phyloP scores from a whole-genome alignment of 1,140 invertebrate species.

The Andricus grossulariae region DNA sequence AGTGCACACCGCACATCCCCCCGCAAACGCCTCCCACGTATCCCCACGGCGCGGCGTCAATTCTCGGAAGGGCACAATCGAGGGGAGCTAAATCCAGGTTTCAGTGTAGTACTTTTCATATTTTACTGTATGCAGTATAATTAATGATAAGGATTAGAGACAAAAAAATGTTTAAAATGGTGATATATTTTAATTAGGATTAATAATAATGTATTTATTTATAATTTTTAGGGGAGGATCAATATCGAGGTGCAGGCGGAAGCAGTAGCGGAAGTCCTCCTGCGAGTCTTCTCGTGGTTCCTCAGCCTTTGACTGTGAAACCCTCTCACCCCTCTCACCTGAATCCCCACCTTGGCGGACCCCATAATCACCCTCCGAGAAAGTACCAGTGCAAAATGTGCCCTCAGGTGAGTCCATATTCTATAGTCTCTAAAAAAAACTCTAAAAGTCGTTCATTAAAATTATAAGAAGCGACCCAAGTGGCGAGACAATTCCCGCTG shows the following conservation, averaged over 20 bases:
- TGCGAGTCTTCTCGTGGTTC: conserved; percentile 87
- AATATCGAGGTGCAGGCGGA: conserved; percentile 76
- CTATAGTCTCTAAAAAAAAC: not conserved
- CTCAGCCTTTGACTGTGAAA: conserved; percentile 89
- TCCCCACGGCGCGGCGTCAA: no score
- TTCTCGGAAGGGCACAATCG: no score
- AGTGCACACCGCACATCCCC: no score
- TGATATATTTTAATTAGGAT: not conserved
- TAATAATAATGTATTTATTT: not conserved
- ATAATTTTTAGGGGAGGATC: conserved; percentile 71
- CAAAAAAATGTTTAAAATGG: not conserved
- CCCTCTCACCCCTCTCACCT: conserved; percentile 73
- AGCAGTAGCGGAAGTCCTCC: conserved; percentile 75
- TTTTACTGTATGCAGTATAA: no score
- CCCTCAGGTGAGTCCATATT: conserved; percentile 88
- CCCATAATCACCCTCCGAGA: conserved; percentile 77
- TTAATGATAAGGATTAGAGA: no score
- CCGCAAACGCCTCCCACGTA: no score
- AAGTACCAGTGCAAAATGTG: conserved; percentile 99
- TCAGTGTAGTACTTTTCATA: no score
- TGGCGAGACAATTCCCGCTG: conserved; percentile 36
- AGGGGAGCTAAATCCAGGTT: no score
- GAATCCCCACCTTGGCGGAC: conserved; percentile 72
- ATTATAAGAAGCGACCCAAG: conserved; percentile 32
- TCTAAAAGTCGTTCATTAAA: conserved; percentile 10